Evolutionary conservation across 2,888 invertebrate species (phyloP), one percentile per base, ranked within the genome.

Genomic region (Drosophila picticornis): DNA sequence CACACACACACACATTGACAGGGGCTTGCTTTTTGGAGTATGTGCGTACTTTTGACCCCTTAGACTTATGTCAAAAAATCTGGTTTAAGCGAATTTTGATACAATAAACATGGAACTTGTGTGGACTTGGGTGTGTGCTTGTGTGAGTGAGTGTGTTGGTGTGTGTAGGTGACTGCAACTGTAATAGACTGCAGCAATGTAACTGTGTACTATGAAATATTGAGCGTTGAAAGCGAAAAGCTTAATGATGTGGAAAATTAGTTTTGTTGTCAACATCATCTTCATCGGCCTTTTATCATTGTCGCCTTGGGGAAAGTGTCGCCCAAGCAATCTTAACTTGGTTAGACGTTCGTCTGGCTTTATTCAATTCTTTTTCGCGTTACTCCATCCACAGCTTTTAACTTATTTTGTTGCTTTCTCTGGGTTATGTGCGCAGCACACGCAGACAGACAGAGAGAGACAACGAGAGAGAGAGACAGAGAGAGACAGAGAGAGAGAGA

Each of bases 231-330:
- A 82, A 86, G 83, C 64, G 81, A 82, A 84, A 82, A 81, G 75
- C 72, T 82, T 78, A 89, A 91, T 91, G 87, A 76, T 76, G 77
- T 80, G 84, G 84, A 91, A 90, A 91, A 89, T 89, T 86, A 79
- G 83, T 84, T 90, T 83, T 90, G 68, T 48, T 71, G 66, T 40
- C 40, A 38, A 22, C 22, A 52, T 16, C 34, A 51, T 56, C 60
- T 36, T 59, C 43, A 52, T n/a, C 43, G 22, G 27, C 25, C 11
- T 46, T 57, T 58, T 40, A 34, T 62, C 43, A 63, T 46, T 11
- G 32, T 62, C 31, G 70, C 43, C 65, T 69, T 46, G 50, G 34
- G 67, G 32, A 56, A 66, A 71, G 51, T 58, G 62, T 66, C 70
- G 72, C 62, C 73, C 51, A 22, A 64, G 63, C 72, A 74, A 74